Evolutionary conservation across 1,140 invertebrate species (phyloP).

Genomic region (Aphelenchoides besseyi): DNA sequence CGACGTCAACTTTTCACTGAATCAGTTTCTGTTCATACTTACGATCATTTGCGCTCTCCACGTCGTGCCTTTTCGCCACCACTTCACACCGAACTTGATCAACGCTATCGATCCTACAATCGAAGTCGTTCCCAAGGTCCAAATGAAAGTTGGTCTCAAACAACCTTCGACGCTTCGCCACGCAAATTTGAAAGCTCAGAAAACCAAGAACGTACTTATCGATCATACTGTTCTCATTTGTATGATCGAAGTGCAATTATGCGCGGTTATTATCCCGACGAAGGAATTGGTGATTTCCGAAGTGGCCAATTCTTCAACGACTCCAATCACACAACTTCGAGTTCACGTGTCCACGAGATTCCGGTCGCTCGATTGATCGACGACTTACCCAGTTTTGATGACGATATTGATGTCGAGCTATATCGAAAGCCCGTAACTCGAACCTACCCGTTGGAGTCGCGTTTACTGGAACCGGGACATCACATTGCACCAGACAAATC

Average conservation of each 20-base stretch:
- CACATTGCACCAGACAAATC: background rate
- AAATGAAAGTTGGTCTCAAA: constrained; percentile 40
- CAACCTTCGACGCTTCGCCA: background rate
- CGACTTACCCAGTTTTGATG: constrained; percentile 15
- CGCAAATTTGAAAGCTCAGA: constrained; percentile 8
- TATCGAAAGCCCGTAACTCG: constrained; percentile 4
- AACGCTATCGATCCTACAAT: constrained; percentile 28
- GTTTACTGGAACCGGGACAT: constrained; percentile 32
- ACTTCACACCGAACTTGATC: constrained; percentile 19
- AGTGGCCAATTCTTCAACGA: background rate
- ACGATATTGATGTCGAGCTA: constrained; percentile 14
- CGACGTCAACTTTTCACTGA: background rate
- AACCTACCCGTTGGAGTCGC: constrained; percentile 32
- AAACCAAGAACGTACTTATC: constrained; percentile 23
- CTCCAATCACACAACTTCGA: background rate
- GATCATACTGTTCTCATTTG: constrained; percentile 38
- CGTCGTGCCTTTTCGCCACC: constrained; percentile 23
- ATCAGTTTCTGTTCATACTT: constrained; percentile 34
- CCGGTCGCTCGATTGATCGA: constrained; percentile 26
- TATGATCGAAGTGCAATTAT: constrained; percentile 35
- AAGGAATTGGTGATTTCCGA: background rate
- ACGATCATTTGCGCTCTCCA: background rate
- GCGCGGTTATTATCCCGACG: constrained; percentile 21
- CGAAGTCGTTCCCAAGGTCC: constrained; percentile 37
- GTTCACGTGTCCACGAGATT: constrained; percentile 28